These are phyloP conservation scores for Drepana arcuata DNA, from an alignment of 1,140 invertebrate genomes.

Conservation along the genomic window DNA sequence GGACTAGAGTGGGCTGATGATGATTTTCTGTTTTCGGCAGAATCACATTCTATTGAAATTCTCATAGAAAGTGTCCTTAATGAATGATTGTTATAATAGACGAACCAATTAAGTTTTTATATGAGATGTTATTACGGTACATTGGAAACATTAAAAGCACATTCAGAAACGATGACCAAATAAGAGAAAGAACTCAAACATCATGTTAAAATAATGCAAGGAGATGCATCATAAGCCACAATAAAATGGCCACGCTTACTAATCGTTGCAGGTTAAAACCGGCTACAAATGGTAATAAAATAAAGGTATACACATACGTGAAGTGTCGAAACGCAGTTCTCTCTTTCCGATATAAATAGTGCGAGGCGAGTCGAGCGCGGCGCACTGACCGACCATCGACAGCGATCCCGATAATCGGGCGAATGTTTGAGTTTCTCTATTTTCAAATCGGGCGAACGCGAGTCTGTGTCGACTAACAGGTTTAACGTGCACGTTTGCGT, in stretches of 20 bases:
- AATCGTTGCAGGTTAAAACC: slow-evolving; percentile 57
- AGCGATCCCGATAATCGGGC: slow-evolving; percentile 61
- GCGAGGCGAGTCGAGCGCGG: slow-evolving; percentile 36
- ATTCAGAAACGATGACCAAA: too few species aligned
- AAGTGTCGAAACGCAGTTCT: slow-evolving; percentile 53
- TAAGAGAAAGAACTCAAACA: too few species aligned
- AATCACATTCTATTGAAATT: too few species aligned
- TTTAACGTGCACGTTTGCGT: slow-evolving; percentile 38
- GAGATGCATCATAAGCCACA: slow-evolving; percentile 38
- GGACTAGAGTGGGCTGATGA: too few species aligned
- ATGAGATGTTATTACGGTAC: too few species aligned
- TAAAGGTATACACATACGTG: slow-evolving; percentile 54
- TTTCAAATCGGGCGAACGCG: slow-evolving; percentile 51
- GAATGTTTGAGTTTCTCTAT: slow-evolving; percentile 66
- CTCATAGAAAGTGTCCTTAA: too few species aligned
- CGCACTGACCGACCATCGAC: slow-evolving; percentile 63
- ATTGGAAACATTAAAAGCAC: too few species aligned
- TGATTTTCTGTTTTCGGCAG: too few species aligned
- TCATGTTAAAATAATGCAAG: not conserved
- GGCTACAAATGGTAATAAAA: slow-evolving; percentile 66
- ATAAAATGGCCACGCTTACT: slow-evolving; percentile 52
- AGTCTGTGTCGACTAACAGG: slow-evolving; percentile 24
- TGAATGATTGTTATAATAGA: too few species aligned
- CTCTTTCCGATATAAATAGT: slow-evolving; percentile 65
- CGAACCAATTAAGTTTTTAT: too few species aligned